Evolutionary conservation across 2,113 vertebrate genomes (phyloP).

Genomic region (Pipra filicauda): DNA sequence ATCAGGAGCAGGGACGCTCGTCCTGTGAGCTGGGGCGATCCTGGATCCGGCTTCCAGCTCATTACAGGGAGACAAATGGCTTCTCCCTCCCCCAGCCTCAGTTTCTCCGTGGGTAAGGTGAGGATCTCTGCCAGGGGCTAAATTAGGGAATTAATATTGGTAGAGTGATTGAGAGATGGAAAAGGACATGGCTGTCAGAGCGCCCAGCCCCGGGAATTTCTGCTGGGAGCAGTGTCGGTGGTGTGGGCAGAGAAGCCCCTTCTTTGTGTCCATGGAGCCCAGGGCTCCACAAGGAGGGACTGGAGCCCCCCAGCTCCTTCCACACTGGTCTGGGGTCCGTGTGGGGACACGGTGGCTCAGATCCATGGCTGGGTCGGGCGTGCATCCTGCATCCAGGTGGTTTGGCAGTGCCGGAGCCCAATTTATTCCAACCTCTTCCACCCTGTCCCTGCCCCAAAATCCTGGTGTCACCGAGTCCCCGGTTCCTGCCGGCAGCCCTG

Average conservation of each 20-base stretch:
- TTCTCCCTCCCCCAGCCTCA: neutral
- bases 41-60: neutral
- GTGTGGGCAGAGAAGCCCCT: rapidly evolving
- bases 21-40: neutral
- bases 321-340: neutral
- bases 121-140: conserved; percentile 11
- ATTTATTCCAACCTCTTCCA: rapidly evolving
- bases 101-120: neutral
- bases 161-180: neutral
- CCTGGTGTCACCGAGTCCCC: neutral
- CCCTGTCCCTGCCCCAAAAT: neutral
- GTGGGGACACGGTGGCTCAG: neutral
- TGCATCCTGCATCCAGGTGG: neutral
- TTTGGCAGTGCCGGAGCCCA: neutral
- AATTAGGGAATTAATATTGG: conserved; percentile 8
- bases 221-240: neutral
- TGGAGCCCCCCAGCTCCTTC: neutral
- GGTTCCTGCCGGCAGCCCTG: rapidly evolving
- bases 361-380: rapidly evolving
- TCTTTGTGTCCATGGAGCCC: rapidly evolving
- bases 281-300: neutral
- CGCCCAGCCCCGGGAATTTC: rapidly evolving
- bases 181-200: neutral
- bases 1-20: neutral
- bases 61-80: neutral